These are phyloP conservation scores for Tetanocera ferruginea DNA, from an alignment of 2,888 invertebrate species.

Conservation along the genomic window DNA sequence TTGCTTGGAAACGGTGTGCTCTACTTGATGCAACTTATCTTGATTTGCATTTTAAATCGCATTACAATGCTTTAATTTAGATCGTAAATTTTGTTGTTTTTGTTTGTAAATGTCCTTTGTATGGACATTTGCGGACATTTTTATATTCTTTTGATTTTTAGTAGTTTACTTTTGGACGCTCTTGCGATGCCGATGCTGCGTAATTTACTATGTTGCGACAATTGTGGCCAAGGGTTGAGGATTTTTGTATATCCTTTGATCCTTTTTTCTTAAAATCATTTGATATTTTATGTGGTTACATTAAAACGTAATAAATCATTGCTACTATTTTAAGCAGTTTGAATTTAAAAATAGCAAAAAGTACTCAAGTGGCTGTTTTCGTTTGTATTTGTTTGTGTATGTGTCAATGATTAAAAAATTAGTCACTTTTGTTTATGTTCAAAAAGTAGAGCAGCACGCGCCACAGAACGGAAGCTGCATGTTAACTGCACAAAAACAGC, in stretches of 20 bases:
- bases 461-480: slow-evolving; percentile 12
- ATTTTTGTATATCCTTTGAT: neutral
- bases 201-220: slow-evolving; percentile 1
- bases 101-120: slow-evolving; percentile 40
- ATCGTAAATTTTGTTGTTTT: slow-evolving; percentile 27
- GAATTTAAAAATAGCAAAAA: neutral
- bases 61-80: slow-evolving; percentile 7
- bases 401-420: slow-evolving; percentile 12
- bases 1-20: too few species aligned
- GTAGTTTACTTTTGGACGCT: neutral
- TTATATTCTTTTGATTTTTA: slow-evolving; percentile 48
- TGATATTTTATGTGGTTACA: neutral
- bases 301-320: slow-evolving; percentile 11
- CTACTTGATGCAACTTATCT: neutral
- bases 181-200: slow-evolving; percentile 11
- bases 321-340: neutral
- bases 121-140: slow-evolving; percentile 54
- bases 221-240: neutral
- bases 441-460: slow-evolving; percentile 19
- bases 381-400: neutral
- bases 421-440: slow-evolving; percentile 14
- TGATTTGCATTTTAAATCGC: slow-evolving; percentile 33
- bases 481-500: neutral
- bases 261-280: neutral
- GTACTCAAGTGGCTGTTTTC: too few species aligned